phyloP scores from a whole-genome alignment of 2,888 invertebrate species.

The Erebia epiphron region DNA sequence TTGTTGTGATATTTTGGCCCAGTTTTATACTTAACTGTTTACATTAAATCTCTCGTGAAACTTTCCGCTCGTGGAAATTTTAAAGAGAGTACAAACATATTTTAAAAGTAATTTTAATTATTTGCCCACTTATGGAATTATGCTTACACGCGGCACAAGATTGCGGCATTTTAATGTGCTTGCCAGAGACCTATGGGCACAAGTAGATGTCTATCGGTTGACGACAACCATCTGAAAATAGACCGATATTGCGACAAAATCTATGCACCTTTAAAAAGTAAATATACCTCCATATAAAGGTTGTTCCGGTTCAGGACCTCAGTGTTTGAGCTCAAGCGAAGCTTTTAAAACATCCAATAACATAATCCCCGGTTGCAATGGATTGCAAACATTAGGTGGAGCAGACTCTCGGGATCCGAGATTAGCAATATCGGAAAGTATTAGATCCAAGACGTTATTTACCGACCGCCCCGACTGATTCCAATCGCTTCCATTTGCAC shows the following conservation, averaged over 20 bases:
- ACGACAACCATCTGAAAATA: neutral
- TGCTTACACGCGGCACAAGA: no score
- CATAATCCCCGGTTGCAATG: conserved; percentile 36
- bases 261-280: neutral
- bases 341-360: conserved; percentile 32
- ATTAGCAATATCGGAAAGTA: conserved; percentile 78
- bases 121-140: no score
- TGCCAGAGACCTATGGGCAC: no score
- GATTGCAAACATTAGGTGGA: conserved; percentile 36
- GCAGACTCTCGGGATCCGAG: conserved; percentile 38
- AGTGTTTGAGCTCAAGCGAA: conserved; percentile 16
- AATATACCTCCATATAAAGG: neutral
- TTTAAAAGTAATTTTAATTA: no score
- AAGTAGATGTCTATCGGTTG: no score
- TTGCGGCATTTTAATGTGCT: no score
- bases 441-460: conserved; percentile 77
- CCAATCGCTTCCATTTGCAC: conserved; percentile 75
- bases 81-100: no score
- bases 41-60: no score
- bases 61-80: no score
- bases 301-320: neutral
- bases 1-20: no score
- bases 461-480: conserved; percentile 70
- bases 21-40: no score
- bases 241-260: neutral